Conservation (phyloP, 2,113 vertebrate species). For the Archocentrus centrarchus region DNA sequence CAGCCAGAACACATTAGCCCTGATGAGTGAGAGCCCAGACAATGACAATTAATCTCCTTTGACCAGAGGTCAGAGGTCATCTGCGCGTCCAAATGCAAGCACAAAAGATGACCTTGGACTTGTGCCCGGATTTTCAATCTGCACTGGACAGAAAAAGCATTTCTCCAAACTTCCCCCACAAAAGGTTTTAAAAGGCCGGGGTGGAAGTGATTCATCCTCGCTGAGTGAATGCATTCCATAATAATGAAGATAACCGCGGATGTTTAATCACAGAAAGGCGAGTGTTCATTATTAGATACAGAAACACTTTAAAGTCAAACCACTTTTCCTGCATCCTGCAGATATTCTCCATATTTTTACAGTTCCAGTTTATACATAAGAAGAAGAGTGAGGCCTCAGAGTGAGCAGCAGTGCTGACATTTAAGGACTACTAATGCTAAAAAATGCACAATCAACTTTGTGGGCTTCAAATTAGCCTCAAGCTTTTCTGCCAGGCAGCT, state of each 20-base stretch:
- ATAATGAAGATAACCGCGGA: constrained; percentile 58
- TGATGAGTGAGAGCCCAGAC: constrained; percentile 22
- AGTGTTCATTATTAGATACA: background rate
- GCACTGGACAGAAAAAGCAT: constrained; percentile 40
- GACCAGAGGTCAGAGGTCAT: constrained; percentile 52
- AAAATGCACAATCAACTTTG: background rate
- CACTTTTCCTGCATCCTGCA: background rate
- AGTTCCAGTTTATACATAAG: background rate
- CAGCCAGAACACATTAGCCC: constrained; percentile 18
- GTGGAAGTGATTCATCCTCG: constrained; percentile 68
- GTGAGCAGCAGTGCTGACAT: background rate
- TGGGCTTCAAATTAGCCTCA: background rate
- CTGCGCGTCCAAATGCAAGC: constrained; percentile 31
- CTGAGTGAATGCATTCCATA: constrained; percentile 54
- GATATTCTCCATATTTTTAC: background rate
- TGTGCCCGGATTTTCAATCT: constrained; percentile 46
- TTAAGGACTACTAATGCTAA: background rate
- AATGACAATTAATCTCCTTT: constrained; percentile 45
- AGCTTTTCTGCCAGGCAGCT: background rate
- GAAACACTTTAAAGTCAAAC: background rate
- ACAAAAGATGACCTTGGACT: constrained; percentile 66
- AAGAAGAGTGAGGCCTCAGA: background rate
- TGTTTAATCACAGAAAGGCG: background rate
- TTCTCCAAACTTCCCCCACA: constrained; percentile 49
- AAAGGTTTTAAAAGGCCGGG: constrained; percentile 56